phyloP scores from a whole-genome alignment of 1,140 invertebrate genomes.

The Philotrypesis tridentata region DNA sequence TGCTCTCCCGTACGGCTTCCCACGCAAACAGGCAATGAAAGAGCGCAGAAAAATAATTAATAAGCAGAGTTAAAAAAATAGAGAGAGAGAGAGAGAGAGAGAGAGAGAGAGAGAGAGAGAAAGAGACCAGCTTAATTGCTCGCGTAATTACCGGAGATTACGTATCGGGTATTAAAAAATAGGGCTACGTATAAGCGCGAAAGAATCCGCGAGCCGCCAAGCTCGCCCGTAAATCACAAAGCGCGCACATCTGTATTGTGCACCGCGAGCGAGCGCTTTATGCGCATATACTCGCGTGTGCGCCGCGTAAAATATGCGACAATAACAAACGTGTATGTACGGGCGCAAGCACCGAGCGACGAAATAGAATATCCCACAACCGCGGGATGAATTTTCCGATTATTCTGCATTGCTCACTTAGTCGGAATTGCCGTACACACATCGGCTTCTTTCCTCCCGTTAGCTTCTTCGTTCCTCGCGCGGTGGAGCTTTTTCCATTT shows the following conservation, averaged over 20 bases:
- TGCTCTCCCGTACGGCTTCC: background rate
- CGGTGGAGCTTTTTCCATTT: background rate
- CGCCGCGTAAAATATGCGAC: background rate
- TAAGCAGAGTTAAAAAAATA: too few relatives aligned
- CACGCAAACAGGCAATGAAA: background rate
- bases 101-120: too few relatives aligned
- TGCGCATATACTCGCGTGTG: background rate
- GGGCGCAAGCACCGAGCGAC: background rate
- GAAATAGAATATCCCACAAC: background rate
- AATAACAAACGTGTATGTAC: constrained; percentile 13
- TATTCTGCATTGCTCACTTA: constrained; percentile 69
- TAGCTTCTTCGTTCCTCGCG: background rate
- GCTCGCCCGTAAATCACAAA: constrained; percentile 4
- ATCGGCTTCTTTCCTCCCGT: too few relatives aligned
- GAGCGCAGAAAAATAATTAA: constrained; percentile 29
- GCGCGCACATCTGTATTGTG: background rate
- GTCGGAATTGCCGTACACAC: constrained; percentile 60
- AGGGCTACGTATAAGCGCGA: background rate
- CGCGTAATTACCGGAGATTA: constrained; percentile 29
- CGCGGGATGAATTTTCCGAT: constrained; percentile 67
- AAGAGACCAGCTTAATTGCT: constrained; percentile 26
- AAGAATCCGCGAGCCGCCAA: too few relatives aligned
- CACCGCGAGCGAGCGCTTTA: too few relatives aligned
- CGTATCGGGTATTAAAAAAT: constrained; percentile 27
- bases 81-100: too few relatives aligned